Conservation (phyloP, 1,140 invertebrate species). For the Zophobas morio region DNA sequence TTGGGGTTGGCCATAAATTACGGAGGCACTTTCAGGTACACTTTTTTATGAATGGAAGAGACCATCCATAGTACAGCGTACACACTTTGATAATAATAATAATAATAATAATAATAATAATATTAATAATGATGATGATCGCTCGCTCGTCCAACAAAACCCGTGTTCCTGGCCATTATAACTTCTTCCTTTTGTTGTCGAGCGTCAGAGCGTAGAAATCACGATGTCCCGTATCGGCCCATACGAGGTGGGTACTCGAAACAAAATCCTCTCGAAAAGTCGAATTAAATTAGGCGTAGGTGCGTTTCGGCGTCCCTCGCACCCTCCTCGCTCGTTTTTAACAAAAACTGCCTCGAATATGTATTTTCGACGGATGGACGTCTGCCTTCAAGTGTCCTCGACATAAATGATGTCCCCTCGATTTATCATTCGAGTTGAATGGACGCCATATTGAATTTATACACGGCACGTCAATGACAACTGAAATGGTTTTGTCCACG, state of each 20-base stretch:
- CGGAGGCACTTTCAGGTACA: background rate
- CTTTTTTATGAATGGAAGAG: background rate
- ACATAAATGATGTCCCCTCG: slow-evolving; percentile 53
- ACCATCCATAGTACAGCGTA: no score
- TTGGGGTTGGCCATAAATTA: slow-evolving; percentile 20
- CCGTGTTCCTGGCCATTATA: no score
- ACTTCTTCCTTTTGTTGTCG: background rate
- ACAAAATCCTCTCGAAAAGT: slow-evolving; percentile 30
- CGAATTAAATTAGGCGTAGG: slow-evolving; percentile 40
- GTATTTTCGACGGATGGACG: slow-evolving; percentile 38
- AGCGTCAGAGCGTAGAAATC: slow-evolving; percentile 17
- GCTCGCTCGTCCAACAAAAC: no score
- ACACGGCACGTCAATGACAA: slow-evolving; percentile 49
- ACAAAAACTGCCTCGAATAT: slow-evolving; percentile 33
- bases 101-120: no score
- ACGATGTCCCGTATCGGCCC: slow-evolving; percentile 10
- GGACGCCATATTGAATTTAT: slow-evolving; percentile 51
- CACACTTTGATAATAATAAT: no score
- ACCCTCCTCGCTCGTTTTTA: background rate
- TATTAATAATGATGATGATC: no score
- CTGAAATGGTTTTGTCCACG: slow-evolving; percentile 44
- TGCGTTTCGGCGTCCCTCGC: background rate
- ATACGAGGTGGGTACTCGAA: slow-evolving; percentile 20
- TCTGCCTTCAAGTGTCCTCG: slow-evolving; percentile 48
- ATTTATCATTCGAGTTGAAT: slow-evolving; percentile 52